Conservation (phyloP, 2,888 invertebrate species). For the Lydus trimaculatus region DNA sequence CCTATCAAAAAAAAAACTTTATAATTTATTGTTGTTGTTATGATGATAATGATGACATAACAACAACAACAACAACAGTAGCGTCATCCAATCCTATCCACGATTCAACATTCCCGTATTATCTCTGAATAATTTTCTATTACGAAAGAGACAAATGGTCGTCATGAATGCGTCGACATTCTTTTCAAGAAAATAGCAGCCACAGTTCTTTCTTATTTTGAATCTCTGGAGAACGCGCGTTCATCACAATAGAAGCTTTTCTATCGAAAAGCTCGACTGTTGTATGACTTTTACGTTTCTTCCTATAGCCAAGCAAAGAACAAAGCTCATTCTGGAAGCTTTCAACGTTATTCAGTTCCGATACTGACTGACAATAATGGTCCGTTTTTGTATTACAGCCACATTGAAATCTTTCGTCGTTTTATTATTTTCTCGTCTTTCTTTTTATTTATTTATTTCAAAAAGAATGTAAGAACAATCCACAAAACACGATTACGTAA, state of each 20-base stretch:
- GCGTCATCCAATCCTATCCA: slow-evolving; percentile 2
- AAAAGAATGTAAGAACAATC: neutral
- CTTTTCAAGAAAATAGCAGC: slow-evolving; percentile 59
- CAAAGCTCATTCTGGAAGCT: slow-evolving; percentile 59
- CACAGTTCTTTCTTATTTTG: slow-evolving; percentile 56
- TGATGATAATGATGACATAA: neutral
- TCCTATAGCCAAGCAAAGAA: slow-evolving; percentile 54
- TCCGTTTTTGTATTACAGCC: slow-evolving; percentile 53
- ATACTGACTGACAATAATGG: slow-evolving; percentile 56
- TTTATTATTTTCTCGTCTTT: slow-evolving; percentile 8
- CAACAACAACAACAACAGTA: neutral
- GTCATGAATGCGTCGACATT: slow-evolving; percentile 53
- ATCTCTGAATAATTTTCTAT: slow-evolving; percentile 49
- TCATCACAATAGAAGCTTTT: slow-evolving; percentile 54
- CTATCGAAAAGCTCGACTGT: slow-evolving; percentile 56
- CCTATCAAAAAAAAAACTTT: neutral
- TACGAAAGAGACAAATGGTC: slow-evolving; percentile 47
- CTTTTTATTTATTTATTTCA: neutral
- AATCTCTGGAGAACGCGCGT: slow-evolving; percentile 56
- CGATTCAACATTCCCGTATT: slow-evolving; percentile 10
- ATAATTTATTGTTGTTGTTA: neutral
- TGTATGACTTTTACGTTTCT: slow-evolving; percentile 60
- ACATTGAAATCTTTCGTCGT: slow-evolving; percentile 43
- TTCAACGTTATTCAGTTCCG: slow-evolving; percentile 57
- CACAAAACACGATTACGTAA: neutral